Evolutionary conservation across 2,797 vertebrate genomes (phyloP), one percentile per base, ranked within the genome.

Genomic region (Alca torda): DNA sequence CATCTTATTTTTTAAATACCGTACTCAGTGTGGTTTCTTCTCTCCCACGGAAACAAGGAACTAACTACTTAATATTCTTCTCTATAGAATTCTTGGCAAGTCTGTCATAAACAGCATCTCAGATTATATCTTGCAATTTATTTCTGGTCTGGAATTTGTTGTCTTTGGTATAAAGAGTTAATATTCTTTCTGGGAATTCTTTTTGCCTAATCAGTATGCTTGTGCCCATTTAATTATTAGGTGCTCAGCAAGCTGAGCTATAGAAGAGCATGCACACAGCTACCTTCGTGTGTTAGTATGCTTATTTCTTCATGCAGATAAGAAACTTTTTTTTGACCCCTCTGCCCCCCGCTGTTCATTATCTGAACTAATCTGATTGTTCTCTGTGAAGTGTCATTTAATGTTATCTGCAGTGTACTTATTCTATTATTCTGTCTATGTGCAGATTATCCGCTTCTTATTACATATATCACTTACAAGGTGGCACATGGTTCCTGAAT

Each of bases 361-460:
- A 69, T 57, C 50, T 84, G 72, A 91, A 53, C 64, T 87, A 91
- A 92, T 94, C 61, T 86, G 81, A 84, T 89, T 89, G 61, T 83
- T 92, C 45, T 78, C 64, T 60, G 21, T 60, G 76, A 95, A 61
- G 50, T 41, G 35, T 92, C 60, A 48, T 76, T 69, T 87, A 74
- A 51, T 56, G 54, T 83, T 90, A 61, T 53, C 61, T 2, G 13
- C 65, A 72, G 41, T 0, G 0, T 89, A 31, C 50, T 92, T 90
- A 74, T 4, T 83, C 57, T 80, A 0, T 74, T 95, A 51, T 48
- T 87, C 67, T 93, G 46, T 60, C 61, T 86, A 1, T 0, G 3
- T 83, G 68, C 64, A 80, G 68, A 51, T 89, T 83, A 72, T 85
- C 75, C 77, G 54, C 59, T 81, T 16, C 77, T 83, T 73, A 20